phyloP scores from a whole-genome alignment of 2,888 invertebrate genomes.

The Pammene aurita region DNA sequence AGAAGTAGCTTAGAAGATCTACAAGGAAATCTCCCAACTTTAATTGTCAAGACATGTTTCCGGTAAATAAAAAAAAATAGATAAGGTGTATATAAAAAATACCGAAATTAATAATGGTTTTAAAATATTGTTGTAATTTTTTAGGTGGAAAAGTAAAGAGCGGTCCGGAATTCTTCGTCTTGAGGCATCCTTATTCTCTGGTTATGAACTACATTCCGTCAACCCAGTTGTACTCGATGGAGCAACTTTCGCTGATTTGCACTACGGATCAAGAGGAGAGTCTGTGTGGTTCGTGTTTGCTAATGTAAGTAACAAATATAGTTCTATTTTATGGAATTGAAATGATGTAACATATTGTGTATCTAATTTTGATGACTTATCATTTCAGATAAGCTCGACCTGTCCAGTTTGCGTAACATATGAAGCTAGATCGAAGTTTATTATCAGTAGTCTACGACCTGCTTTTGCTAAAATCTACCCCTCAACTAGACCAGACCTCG shows the following conservation, averaged over 20 bases:
- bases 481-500: conserved; percentile 84
- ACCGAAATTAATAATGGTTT: neutral
- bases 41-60: conserved; percentile 86
- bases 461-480: conserved; percentile 86
- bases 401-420: conserved; percentile 86
- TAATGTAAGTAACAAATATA: conserved; percentile 75
- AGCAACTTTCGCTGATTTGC: conserved; percentile 83
- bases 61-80: conserved; percentile 65
- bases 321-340: neutral
- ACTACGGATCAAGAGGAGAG: conserved; percentile 84
- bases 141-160: conserved; percentile 84
- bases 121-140: conserved; percentile 40
- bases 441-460: conserved; percentile 85
- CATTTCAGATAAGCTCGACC: conserved; percentile 79
- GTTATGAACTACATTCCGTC: conserved; percentile 84
- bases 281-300: conserved; percentile 86
- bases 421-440: conserved; percentile 82
- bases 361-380: conserved; percentile 9
- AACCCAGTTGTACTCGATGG: conserved; percentile 82
- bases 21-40: conserved; percentile 85
- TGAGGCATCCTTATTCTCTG: conserved; percentile 85
- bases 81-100: no score
- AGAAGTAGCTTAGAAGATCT: conserved; percentile 85
- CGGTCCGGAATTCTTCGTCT: conserved; percentile 85
- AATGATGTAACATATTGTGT: neutral